Percentiles rank a stretch among this genome's conserved stretches.
Evolutionary conservation across 2,888 invertebrate species (phyloP).

Genomic region (Plusia festucae): DNA sequence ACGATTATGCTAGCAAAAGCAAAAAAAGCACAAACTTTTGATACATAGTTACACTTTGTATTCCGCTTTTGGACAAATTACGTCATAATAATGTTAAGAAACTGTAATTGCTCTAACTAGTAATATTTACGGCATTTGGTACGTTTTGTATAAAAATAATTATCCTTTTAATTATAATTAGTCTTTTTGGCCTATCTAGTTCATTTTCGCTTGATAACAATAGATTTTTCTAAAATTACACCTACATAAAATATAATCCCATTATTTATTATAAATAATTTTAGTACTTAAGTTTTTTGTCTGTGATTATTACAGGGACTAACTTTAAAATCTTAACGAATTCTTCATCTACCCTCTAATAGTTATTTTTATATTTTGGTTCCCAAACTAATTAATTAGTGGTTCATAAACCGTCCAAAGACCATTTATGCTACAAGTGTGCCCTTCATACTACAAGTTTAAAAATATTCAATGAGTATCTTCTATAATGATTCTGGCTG

Average conservation of each 20-base stretch:
- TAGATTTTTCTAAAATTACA: neutral
- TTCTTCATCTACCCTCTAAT: conserved; percentile 3
- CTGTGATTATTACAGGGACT: conserved; percentile 54
- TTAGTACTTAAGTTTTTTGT: conserved; percentile 30
- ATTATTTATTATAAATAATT: conserved; percentile 19
- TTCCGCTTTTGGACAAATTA: conserved; percentile 2
- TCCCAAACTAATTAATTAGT: conserved; percentile 8
- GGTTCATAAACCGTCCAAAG: conserved; percentile 44
- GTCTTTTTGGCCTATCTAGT: neutral
- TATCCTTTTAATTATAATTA: no score
- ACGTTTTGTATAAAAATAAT: no score
- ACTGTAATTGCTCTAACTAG: neutral
- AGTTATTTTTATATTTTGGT: neutral
- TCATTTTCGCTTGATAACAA: neutral
- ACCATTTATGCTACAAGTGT: conserved; percentile 12
- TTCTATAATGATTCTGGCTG: neutral
- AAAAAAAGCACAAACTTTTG: neutral
- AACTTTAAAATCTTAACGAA: conserved; percentile 19
- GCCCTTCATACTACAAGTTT: conserved; percentile 11
- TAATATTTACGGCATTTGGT: neutral
- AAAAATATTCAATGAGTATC: neutral
- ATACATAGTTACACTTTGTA: neutral
- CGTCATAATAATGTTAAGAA: neutral
- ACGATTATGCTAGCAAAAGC: neutral
- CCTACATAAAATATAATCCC: neutral